A percentile compares a stretch with the other conserved stretches of the same genome.
phyloP scores from a whole-genome alignment of 2,113 vertebrate genomes.

The Pseudorhombus dupliciocellatus region DNA sequence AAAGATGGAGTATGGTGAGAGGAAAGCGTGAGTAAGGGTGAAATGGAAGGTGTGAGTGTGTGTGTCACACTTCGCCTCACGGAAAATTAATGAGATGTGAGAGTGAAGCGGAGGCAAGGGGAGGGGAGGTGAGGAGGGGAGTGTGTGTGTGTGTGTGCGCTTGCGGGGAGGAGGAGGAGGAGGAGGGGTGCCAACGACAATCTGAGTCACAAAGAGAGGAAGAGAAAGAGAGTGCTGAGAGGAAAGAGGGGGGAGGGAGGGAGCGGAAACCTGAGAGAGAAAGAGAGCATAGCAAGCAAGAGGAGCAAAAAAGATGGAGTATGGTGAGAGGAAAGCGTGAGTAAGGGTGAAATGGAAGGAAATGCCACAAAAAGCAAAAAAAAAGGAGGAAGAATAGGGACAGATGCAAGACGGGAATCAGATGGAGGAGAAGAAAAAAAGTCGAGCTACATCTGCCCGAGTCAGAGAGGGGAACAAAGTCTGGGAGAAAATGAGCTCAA shows the following conservation, averaged over 20 bases:
- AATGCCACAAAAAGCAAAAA: conserved; percentile 17
- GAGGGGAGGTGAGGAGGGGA: conserved; percentile 29
- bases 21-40: conserved; percentile 34
- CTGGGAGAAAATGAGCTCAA: conserved; percentile 66
- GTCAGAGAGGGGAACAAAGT: conserved; percentile 57
- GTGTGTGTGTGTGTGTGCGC: conserved; percentile 27
- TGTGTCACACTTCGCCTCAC: conserved; percentile 78
- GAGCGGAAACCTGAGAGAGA: conserved; percentile 68
- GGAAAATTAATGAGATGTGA: conserved; percentile 81
- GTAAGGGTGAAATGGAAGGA: conserved; percentile 37
- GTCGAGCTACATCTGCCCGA: conserved; percentile 26
- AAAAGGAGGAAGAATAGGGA: conserved; percentile 47
- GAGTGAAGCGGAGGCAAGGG: conserved; percentile 68
- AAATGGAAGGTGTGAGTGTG: conserved; percentile 43
- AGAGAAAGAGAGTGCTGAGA: conserved; percentile 72
- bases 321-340: conserved; percentile 37
- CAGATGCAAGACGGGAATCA: conserved; percentile 37
- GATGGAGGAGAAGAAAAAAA: conserved; percentile 8
- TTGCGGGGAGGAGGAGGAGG: conserved; percentile 45
- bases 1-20: conserved; percentile 45
- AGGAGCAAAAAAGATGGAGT: conserved; percentile 43
- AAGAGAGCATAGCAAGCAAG: conserved; percentile 40
- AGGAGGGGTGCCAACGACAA: conserved; percentile 74
- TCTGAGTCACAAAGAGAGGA: conserved; percentile 81
- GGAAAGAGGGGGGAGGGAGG: conserved; percentile 59